A percentile compares a stretch with the other conserved stretches of the same genome.
Conservation (phyloP, 2,888 invertebrate species). For the Dynastes maya region DNA sequence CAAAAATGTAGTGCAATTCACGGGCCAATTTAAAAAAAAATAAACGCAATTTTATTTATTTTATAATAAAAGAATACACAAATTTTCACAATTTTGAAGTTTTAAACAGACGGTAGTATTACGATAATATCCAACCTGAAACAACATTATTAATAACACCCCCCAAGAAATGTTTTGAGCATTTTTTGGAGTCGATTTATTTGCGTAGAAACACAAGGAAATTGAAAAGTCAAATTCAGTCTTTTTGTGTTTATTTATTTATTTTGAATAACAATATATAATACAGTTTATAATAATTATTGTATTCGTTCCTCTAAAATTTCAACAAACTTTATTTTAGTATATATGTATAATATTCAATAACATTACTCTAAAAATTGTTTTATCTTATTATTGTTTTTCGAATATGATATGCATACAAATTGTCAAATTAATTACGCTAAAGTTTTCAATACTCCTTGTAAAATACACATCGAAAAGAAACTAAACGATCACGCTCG, state of each 20-base stretch:
- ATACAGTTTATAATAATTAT: slow-evolving; percentile 28
- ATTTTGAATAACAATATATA: slow-evolving; percentile 47
- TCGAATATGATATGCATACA: slow-evolving; percentile 52
- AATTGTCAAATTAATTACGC: slow-evolving; percentile 45
- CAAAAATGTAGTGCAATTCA: too few species aligned
- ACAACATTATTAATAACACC: too few species aligned
- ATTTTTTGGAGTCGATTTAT: too few species aligned
- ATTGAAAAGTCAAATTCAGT: slow-evolving; percentile 22
- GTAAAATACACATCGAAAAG: slow-evolving; percentile 45
- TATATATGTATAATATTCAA: too few species aligned
- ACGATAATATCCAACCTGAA: too few species aligned
- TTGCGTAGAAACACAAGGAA: not conserved
- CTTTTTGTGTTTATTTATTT: slow-evolving; percentile 14
- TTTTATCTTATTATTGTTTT: slow-evolving; percentile 30
- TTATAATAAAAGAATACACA: too few species aligned
- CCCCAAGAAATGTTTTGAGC: too few species aligned
- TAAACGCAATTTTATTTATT: too few species aligned
- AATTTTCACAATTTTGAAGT: too few species aligned
- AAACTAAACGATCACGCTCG: slow-evolving; percentile 32
- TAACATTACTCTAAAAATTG: slow-evolving; percentile 43
- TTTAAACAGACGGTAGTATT: too few species aligned
- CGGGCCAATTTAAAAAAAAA: too few species aligned
- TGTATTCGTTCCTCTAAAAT: slow-evolving; percentile 41
- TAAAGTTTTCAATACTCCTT: slow-evolving; percentile 32
- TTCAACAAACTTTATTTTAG: slow-evolving; percentile 47